Percentiles rank a stretch among this genome's conserved stretches.
Conservation (phyloP, 2,113 vertebrate species). For the Onychorhynchus coronatus region DNA sequence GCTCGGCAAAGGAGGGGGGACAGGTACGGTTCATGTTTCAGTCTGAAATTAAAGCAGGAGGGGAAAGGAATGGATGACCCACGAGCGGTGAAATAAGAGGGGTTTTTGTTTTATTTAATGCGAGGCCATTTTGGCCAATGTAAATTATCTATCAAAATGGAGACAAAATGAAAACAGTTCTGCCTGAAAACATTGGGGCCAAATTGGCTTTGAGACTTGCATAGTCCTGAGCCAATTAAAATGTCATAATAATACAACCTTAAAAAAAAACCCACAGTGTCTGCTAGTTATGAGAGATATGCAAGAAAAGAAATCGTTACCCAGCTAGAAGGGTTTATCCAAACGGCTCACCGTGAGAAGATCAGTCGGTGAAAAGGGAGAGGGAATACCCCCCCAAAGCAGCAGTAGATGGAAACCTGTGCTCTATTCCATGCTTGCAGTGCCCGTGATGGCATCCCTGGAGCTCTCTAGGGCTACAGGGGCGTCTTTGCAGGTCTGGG, state of each 20-base stretch:
- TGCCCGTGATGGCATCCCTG: fast-evolving
- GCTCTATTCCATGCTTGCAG: fast-evolving
- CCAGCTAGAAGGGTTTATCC: neutral
- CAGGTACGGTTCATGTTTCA: slow-evolving; percentile 27
- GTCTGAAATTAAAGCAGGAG: slow-evolving; percentile 3
- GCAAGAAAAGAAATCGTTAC: neutral
- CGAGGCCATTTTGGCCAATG: slow-evolving; percentile 1
- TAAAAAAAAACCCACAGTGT: neutral
- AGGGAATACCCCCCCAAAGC: neutral
- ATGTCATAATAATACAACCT: slow-evolving; percentile 30
- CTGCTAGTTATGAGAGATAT: neutral
- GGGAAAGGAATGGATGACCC: neutral
- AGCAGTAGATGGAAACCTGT: neutral
- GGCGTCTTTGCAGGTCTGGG: neutral
- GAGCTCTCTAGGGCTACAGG: neutral
- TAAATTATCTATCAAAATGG: slow-evolving; percentile 33
- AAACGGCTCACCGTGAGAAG: neutral
- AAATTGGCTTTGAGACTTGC: slow-evolving; percentile 40
- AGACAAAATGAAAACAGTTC: neutral
- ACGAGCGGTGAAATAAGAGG: neutral
- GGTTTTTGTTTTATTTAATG: neutral
- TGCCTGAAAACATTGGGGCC: neutral
- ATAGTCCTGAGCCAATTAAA: slow-evolving; percentile 47
- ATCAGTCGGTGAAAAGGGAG: neutral
- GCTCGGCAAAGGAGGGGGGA: neutral